Evolutionary conservation across 2,113 vertebrate species (phyloP), one percentile per base, ranked within the genome.

Genomic region (Eira barbara): DNA sequence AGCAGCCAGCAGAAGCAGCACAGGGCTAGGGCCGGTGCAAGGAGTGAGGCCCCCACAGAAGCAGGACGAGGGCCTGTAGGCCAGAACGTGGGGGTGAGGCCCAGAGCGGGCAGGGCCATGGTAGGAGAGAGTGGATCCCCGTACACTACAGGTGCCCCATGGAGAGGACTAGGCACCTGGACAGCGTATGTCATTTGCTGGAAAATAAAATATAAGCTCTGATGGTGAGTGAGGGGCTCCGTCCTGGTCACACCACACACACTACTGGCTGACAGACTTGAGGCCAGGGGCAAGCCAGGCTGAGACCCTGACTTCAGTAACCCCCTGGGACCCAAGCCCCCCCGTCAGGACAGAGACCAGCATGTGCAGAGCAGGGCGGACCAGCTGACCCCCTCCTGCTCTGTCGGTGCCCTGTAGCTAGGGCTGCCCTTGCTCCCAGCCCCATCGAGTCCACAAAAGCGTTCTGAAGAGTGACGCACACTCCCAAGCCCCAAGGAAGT

Each of bases 171-270:
- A n/a, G 27, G 7, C 49, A 29, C 8, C 76, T 81, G 83, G 67
- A 81, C 83, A 73, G 86, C 20, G 0, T n/a, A 73, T 71, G 74
- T 45, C 78, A 94, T 73, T 94, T 65, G 95, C 91, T 97, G 89
- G 94, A 97, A 95, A 98, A 98, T 98, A 98, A 98, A 98, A 84
- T 49, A 36, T 76, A 82, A 83, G 57, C 45, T 61, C 27, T 49
- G 29, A 45, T 73, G 61, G 49, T 74, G 4, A 65, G 49, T 74
- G 4, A 65, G 47, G 71, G 78, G 79, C 74, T 96, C 83, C 4
- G 34, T 45, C 94, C 47, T 9, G 47, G 81, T 90, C 42, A 25
- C 2, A 0, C 7, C 39, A 76, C 34, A 49, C 61, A 9, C 12
- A 11, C 6, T 11, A 4, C 8, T 39, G 12, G 10, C 49, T 20